Conservation (phyloP, 2,888 invertebrate genomes). For the Ganaspis brasiliensis region DNA sequence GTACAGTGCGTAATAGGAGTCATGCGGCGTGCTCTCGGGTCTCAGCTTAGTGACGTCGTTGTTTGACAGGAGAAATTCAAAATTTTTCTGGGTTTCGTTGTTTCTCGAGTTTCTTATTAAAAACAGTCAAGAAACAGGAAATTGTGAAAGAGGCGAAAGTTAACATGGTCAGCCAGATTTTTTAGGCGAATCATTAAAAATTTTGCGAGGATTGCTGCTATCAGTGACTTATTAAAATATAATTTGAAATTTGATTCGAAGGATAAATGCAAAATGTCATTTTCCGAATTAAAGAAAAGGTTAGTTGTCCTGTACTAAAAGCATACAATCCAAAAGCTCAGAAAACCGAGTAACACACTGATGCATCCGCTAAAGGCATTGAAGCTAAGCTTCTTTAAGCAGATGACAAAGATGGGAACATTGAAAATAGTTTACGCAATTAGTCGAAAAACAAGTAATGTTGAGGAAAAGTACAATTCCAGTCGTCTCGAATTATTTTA, state of each 20-base stretch:
- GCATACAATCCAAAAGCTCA: slow-evolving; percentile 56
- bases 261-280: slow-evolving; percentile 58
- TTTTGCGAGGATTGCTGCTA: slow-evolving; percentile 36
- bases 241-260: slow-evolving; percentile 43
- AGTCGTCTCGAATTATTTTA: slow-evolving; percentile 35
- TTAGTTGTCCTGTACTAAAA: slow-evolving; percentile 55
- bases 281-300: slow-evolving; percentile 52
- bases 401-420: slow-evolving; percentile 52
- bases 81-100: too few relatives aligned
- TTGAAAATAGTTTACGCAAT: too few relatives aligned
- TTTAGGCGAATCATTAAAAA: slow-evolving; percentile 44
- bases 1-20: too few relatives aligned
- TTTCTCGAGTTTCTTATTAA: too few relatives aligned
- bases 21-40: too few relatives aligned
- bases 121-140: too few relatives aligned
- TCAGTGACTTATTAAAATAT: slow-evolving; percentile 26
- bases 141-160: too few relatives aligned
- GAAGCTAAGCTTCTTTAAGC: slow-evolving; percentile 55
- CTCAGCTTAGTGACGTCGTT: too few relatives aligned
- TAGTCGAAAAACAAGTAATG: slow-evolving; percentile 53
- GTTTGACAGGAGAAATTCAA: too few relatives aligned
- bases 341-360: slow-evolving; percentile 47
- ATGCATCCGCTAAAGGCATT: slow-evolving; percentile 33
- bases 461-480: slow-evolving; percentile 59
- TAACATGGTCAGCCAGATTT: slow-evolving; percentile 17